Conservation (phyloP, 2,888 invertebrate genomes). For the Lamproptera curius region DNA sequence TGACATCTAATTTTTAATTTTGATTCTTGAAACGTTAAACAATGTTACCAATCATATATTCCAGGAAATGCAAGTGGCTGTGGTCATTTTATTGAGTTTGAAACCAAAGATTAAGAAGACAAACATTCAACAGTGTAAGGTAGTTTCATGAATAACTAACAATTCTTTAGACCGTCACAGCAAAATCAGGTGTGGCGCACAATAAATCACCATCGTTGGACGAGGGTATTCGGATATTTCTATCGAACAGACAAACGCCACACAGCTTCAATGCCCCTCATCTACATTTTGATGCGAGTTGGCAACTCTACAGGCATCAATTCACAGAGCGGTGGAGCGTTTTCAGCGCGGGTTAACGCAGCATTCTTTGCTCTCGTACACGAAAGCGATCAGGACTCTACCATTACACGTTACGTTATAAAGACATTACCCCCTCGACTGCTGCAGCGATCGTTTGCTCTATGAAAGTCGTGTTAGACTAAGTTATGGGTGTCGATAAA, state of each 20-base stretch:
- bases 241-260: slow-evolving; percentile 20
- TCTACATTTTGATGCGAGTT: slow-evolving; percentile 39
- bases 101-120: too few species aligned
- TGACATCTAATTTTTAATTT: too few species aligned
- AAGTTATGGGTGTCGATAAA: neutral
- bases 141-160: too few species aligned
- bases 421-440: slow-evolving; percentile 10
- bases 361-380: slow-evolving; percentile 11
- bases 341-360: slow-evolving; percentile 13
- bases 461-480: neutral
- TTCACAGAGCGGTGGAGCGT: slow-evolving; percentile 35
- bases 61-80: too few species aligned
- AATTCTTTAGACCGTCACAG: neutral
- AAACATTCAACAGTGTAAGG: too few species aligned
- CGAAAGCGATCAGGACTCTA: slow-evolving; percentile 7
- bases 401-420: slow-evolving; percentile 2
- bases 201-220: slow-evolving; percentile 10
- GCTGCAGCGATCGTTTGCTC: slow-evolving; percentile 5
- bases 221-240: slow-evolving; percentile 11
- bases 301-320: slow-evolving; percentile 37
- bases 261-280: slow-evolving; percentile 35
- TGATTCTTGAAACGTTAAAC: too few species aligned
- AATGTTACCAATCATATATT: too few species aligned
- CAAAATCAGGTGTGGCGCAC: slow-evolving; percentile 9
- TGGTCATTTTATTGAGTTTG: too few species aligned